These are phyloP conservation scores for Trididemnum nubilum DNA, from an alignment of 23 tunicate species.

Conservation along the genomic window DNA sequence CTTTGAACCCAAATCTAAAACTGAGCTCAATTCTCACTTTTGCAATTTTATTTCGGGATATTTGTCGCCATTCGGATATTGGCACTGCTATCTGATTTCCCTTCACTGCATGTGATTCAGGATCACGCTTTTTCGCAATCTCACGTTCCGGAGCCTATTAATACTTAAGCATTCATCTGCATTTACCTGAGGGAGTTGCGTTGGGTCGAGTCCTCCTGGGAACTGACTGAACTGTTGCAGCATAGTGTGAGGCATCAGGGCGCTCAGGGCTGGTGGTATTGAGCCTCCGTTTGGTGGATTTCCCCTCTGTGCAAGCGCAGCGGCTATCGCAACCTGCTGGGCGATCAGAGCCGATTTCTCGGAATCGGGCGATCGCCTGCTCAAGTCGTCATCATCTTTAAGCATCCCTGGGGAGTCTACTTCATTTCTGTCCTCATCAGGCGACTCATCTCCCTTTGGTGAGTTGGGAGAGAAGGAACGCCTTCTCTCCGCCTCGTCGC, in stretches of 20 bases:
- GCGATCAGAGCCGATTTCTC: constrained; percentile 49
- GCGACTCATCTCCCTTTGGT: constrained; percentile 18
- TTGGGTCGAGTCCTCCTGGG: constrained; percentile 59
- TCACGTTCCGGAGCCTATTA: too few species aligned
- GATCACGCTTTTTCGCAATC: too few species aligned
- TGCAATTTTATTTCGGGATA: too few species aligned
- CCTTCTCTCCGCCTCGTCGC: constrained; percentile 31
- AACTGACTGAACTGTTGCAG: constrained; percentile 81
- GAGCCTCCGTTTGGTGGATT: constrained; percentile 24
- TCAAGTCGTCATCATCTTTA: constrained; percentile 41
- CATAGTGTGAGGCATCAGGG: constrained; percentile 63
- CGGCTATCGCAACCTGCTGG: constrained; percentile 76
- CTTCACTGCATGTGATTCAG: too few species aligned
- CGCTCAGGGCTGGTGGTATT: constrained; percentile 31
- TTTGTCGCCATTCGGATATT: too few species aligned
- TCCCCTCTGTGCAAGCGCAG: constrained; percentile 70
- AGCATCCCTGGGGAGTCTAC: constrained; percentile 41
- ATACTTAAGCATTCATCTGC: too few species aligned
- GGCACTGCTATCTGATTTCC: too few species aligned
- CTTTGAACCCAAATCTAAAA: too few species aligned
- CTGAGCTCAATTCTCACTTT: too few species aligned
- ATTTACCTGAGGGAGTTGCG: constrained; percentile 78
- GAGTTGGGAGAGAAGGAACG: constrained; percentile 37
- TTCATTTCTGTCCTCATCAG: constrained; percentile 58
- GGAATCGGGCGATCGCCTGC: constrained; percentile 7